A percentile compares a stretch with the other conserved stretches of the same genome.
phyloP scores from a whole-genome alignment of 2,797 vertebrate genomes.

The Poecile montanus region DNA sequence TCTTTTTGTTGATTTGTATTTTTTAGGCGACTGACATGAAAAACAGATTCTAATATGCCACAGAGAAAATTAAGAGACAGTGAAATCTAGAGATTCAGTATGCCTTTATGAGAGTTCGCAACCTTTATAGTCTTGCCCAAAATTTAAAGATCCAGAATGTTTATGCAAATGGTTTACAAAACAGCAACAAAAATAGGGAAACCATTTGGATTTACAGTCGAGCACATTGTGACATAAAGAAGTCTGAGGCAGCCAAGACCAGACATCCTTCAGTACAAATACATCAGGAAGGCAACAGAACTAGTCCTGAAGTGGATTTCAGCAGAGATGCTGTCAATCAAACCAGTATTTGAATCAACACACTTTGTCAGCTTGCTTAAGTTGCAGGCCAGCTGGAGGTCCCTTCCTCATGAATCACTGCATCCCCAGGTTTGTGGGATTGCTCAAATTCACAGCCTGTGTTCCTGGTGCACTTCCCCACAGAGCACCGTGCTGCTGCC shows the following conservation, averaged over 20 bases:
- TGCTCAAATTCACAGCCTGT: background rate
- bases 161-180: background rate
- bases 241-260: background rate
- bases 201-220: background rate
- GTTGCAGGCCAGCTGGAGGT: background rate
- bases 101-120: background rate
- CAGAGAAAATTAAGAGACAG: conserved; percentile 2
- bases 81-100: background rate
- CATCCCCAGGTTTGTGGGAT: background rate
- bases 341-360: conserved; percentile 14
- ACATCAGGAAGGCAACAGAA: background rate
- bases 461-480: background rate
- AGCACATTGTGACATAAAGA: background rate
- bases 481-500: background rate
- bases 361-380: background rate
- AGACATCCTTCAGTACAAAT: background rate
- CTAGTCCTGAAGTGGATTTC: background rate
- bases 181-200: background rate
- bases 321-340: background rate
- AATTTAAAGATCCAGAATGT: background rate
- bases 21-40: background rate
- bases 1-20: background rate
- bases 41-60: background rate
- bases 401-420: background rate
- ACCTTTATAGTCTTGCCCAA: background rate